phyloP scores from a whole-genome alignment of 2,888 invertebrate species.

The Phyto melanocephala region DNA sequence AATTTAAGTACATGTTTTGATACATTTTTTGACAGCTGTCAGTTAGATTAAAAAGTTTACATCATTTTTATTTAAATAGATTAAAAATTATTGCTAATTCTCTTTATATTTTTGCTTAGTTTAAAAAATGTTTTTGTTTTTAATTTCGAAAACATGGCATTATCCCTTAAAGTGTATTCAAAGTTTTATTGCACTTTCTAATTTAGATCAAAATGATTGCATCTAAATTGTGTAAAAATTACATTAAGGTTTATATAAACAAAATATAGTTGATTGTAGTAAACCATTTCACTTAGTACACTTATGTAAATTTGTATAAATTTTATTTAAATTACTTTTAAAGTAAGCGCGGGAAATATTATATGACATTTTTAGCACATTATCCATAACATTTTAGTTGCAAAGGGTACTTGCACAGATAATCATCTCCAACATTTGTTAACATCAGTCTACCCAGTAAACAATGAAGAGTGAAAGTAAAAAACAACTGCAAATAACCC shows the following conservation, averaged over 20 bases:
- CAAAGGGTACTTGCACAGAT: background rate
- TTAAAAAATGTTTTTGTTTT: too few species aligned
- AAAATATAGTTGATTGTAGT: too few species aligned
- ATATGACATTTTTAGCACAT: background rate
- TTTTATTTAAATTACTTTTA: background rate
- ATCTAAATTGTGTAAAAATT: background rate
- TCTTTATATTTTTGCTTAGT: background rate
- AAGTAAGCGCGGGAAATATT: background rate
- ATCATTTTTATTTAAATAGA: background rate
- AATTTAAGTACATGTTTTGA: too few species aligned
- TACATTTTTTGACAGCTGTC: background rate
- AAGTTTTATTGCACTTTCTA: background rate
- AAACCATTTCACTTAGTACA: too few species aligned
- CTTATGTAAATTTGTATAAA: background rate
- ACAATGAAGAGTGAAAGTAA: background rate
- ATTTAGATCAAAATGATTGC: background rate
- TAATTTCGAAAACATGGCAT: too few species aligned
- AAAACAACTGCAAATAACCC: too few species aligned
- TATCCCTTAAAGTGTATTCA: background rate
- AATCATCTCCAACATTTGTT: background rate
- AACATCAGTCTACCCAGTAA: background rate
- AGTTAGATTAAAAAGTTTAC: background rate
- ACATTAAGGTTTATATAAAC: background rate
- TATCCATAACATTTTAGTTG: background rate
- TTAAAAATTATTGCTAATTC: background rate